phyloP scores from a whole-genome alignment of 2,797 vertebrate genomes.

The Leptoclinus maculatus region DNA sequence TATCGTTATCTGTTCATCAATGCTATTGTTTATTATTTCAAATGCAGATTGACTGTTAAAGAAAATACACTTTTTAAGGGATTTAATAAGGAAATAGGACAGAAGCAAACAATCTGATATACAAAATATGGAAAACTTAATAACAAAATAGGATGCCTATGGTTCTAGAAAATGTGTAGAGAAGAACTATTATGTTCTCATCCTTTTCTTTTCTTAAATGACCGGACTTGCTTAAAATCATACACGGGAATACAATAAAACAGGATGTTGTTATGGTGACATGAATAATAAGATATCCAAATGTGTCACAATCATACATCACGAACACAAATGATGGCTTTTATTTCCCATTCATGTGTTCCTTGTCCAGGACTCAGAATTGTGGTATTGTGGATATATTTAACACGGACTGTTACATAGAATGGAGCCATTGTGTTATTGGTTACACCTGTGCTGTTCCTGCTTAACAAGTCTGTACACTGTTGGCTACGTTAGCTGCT shows the following conservation, averaged over 20 bases:
- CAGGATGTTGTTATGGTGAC: not conserved
- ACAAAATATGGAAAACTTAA: not conserved
- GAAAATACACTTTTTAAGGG: not conserved
- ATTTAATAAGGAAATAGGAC: not conserved
- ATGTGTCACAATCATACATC: not conserved
- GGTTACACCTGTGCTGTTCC: not conserved
- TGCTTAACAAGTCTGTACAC: too few species aligned
- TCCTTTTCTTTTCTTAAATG: not conserved
- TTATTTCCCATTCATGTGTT: not conserved
- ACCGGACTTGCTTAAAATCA: not conserved
- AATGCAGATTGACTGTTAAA: not conserved
- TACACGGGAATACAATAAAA: not conserved
- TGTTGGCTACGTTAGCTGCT: too few species aligned
- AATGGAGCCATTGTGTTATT: not conserved
- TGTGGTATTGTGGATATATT: not conserved
- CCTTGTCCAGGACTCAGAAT: too few species aligned
- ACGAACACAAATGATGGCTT: not conserved
- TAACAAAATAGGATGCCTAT: not conserved
- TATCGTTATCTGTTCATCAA: not conserved
- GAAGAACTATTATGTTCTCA: not conserved
- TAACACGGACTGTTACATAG: not conserved
- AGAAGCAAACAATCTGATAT: constrained; percentile 1
- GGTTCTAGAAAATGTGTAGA: not conserved
- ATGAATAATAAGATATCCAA: not conserved
- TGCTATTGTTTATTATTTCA: not conserved